Evolutionary conservation across 2,888 invertebrate species (phyloP), one percentile per base, ranked within the genome.

Genomic region (Dicyrtomina minuta): DNA sequence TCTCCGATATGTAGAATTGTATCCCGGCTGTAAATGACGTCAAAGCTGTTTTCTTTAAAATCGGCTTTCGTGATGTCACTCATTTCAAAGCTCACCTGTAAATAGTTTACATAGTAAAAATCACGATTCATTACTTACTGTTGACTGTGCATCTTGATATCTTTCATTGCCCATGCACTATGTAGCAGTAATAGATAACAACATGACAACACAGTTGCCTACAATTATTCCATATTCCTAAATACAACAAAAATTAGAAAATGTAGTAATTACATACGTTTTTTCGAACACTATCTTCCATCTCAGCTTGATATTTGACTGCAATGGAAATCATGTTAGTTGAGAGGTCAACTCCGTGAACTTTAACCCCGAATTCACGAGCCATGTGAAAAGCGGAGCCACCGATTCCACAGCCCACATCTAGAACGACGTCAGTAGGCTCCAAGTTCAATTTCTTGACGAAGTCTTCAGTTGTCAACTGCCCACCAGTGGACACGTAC

Each of bases 401-500:
- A 27, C 85, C 85, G 66, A 86, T 84, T 27, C 86, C 86, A 41
- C 75, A 74, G 2, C 86, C 86, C 15, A 86, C 84, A 79, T 87
- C 86, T 70, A 86, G 79, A 67, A 86, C 84, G 27, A 78, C 79
- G 71, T 84, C 80, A 2, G 83, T 84, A 12, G 81, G 80, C 66
- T 81, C 78, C 51, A 86, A 79, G 17, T 81, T 79, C 69, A 86
- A 79, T 69, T 79, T 72, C 24, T 81, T 78, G 22, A 84, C 81
- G 78, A 85, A 83, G 69, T 83, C 83, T 79, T 81, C 80, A 33
- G 86, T 85, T 26, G 86, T 85, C 33, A 82, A 80, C 24, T 80
- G 75, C 1, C 86, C 86, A 27, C 85, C 86, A 10, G 86, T 85
- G 71, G 84, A 85, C 66, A 86, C 83, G 78, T 83, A 86, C n/a